Evolutionary conservation across 2,888 invertebrate genomes (phyloP), one percentile per base, ranked within the genome.

Genomic region (Chloromyia formosa): DNA sequence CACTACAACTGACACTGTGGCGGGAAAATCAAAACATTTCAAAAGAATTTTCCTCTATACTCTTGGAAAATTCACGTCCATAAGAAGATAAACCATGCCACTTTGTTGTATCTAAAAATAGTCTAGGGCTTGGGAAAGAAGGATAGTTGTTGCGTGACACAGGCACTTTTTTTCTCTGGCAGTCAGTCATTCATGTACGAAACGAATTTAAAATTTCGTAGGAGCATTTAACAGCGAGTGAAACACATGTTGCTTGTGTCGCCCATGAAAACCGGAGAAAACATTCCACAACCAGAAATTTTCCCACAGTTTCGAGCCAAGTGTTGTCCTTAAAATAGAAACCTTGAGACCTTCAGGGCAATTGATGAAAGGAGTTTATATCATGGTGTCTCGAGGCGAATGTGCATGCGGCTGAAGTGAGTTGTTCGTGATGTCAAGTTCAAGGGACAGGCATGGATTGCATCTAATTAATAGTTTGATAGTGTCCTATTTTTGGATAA

Each of bases 241-340:
- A 58, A 45, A 66, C 71, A 71, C 71, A 71, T 71, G 71, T 71
- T 71, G 56, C 27, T 18, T 71, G 27, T 35, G 71, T 71, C 71
- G 71, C 58, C n/a, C 40, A 42, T 42, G 58, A 42, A n/a, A 35
- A 56, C 1, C 66, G 14, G 10, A 0, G 66, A 66, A 49, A 66
- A 66, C 49, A 20, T 69, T 53, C 42, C 20, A 23, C 40, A 14
- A 20, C 12, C 56, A 56, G n/a, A 35, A 35, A 71, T 56, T 71
- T 71, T 71, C 71, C 71, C 71, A 71, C 71, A 71, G 71, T 71
- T 40, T 71, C 27, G 27, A 56, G 58, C 22, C 22, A 4, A 20
- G 20, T 56, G n/a, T 18, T 45, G 35, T 71, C 71, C 58, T 56
- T 56, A 71, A 71, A 71, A 71, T 71, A 71, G 71, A 71, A 56